A percentile compares a stretch with the other conserved stretches of the same genome.
phyloP scores from a whole-genome alignment of 1,140 invertebrate species.

The Reticulitermes speratus region DNA sequence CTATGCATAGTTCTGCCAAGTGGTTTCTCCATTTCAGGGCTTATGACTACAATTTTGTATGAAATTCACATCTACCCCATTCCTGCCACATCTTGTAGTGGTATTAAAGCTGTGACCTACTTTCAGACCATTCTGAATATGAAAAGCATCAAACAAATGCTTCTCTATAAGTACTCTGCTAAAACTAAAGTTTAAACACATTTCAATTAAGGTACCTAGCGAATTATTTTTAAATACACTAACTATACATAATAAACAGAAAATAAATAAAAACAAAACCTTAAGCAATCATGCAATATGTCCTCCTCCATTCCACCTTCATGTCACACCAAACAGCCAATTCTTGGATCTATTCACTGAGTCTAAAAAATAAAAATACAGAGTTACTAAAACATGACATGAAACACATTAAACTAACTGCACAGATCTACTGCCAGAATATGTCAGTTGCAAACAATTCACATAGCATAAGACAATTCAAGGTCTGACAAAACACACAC shows the following conservation, averaged over 20 bases:
- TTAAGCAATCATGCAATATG: constrained; percentile 21
- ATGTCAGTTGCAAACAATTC: background rate
- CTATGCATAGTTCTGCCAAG: no score
- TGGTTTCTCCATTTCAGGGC: no score
- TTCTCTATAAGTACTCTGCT: no score
- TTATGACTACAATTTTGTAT: no score
- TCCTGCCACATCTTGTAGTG: no score
- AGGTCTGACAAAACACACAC: background rate
- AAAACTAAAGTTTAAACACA: no score
- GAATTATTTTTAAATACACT: background rate
- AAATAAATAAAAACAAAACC: constrained; percentile 15
- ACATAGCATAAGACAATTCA: background rate
- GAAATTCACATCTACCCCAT: no score
- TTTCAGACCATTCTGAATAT: no score
- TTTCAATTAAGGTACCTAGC: no score
- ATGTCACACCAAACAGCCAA: constrained; percentile 14
- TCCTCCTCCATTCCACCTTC: constrained; percentile 8
- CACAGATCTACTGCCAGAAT: background rate
- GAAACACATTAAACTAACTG: background rate
- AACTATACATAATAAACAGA: background rate
- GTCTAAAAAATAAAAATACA: constrained; percentile 15
- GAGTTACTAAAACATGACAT: background rate
- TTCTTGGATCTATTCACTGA: background rate
- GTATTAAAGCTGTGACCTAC: no score
- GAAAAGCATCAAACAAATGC: no score